Percentiles rank a stretch among this genome's conserved stretches.
These are phyloP conservation scores for Crepidodera aurea DNA, from an alignment of 2,888 invertebrate genomes.

Conservation along the genomic window DNA sequence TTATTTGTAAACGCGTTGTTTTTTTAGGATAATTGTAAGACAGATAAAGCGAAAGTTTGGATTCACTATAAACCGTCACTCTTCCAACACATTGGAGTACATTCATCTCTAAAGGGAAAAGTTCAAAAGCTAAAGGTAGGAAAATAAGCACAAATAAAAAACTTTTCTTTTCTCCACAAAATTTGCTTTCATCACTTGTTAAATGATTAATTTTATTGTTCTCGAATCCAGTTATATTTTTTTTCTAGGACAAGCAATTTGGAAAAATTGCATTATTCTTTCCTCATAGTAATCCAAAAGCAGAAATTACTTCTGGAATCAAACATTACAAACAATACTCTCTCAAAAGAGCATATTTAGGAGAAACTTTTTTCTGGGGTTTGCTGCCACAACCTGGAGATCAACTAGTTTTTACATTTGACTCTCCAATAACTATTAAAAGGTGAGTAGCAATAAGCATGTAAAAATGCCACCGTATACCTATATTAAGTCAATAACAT, in stretches of 20 bases:
- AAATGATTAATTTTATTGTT: no score
- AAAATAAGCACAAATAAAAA: constrained; percentile 1
- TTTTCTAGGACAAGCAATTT: constrained; percentile 82
- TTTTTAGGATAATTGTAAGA: constrained; percentile 85
- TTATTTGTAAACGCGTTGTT: no score
- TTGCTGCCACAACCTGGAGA: constrained; percentile 84
- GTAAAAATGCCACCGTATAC: no score
- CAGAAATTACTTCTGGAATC: constrained; percentile 75
- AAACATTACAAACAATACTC: constrained; percentile 82
- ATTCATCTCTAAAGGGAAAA: constrained; percentile 95
- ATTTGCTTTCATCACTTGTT: no score
- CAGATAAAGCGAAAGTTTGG: constrained; percentile 80
- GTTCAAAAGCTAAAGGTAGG: constrained; percentile 91
- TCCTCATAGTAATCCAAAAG: constrained; percentile 81
- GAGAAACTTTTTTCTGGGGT: constrained; percentile 93
- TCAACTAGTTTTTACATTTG: constrained; percentile 80
- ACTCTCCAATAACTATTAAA: constrained; percentile 73
- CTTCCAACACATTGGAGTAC: constrained; percentile 95
- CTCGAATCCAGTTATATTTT: no score
- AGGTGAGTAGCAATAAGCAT: constrained; percentile 71
- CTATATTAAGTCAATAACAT: no score
- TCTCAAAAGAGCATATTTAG: constrained; percentile 82
- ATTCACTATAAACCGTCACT: constrained; percentile 88
- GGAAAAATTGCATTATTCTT: constrained; percentile 82
- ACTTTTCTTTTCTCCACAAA: background rate